phyloP scores from a whole-genome alignment of 2,888 invertebrate species.

The Drosophila diplacantha region DNA sequence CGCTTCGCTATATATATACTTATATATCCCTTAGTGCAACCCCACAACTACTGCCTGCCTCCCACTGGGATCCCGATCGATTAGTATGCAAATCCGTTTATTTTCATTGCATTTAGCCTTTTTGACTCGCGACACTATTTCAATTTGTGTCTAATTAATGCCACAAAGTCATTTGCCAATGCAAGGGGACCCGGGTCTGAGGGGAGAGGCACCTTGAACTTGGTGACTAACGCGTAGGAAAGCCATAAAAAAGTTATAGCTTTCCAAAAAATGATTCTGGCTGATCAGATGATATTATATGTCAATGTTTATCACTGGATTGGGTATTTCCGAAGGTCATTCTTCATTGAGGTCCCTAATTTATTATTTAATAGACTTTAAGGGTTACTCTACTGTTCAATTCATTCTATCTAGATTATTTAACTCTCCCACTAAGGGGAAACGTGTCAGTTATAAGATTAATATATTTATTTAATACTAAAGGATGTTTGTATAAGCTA shows the following conservation, averaged over 20 bases:
- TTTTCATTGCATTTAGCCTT: constrained; percentile 32
- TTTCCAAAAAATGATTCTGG: constrained; percentile 2
- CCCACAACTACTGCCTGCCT: not conserved
- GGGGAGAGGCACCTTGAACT: constrained; percentile 2
- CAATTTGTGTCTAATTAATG: constrained; percentile 57
- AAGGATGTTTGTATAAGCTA: not conserved
- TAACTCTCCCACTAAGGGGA: not conserved
- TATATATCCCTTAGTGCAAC: not conserved
- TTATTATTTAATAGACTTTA: not conserved
- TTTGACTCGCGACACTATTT: constrained; percentile 45
- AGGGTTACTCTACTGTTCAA: not conserved
- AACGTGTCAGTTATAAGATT: no score
- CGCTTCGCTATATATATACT: constrained; percentile 21
- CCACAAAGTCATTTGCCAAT: constrained; percentile 56
- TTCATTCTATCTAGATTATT: no score
- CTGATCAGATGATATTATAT: not conserved
- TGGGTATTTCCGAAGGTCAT: no score
- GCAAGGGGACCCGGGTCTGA: constrained; percentile 23
- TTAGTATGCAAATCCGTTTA: constrained; percentile 49
- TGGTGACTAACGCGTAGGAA: constrained; percentile 60
- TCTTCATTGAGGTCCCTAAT: not conserved
- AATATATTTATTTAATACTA: not conserved
- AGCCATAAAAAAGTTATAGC: constrained; percentile 41
- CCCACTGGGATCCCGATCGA: constrained; percentile 21
- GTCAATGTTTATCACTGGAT: not conserved